Conservation (phyloP, 2,888 invertebrate genomes). For the Nomada flava region DNA sequence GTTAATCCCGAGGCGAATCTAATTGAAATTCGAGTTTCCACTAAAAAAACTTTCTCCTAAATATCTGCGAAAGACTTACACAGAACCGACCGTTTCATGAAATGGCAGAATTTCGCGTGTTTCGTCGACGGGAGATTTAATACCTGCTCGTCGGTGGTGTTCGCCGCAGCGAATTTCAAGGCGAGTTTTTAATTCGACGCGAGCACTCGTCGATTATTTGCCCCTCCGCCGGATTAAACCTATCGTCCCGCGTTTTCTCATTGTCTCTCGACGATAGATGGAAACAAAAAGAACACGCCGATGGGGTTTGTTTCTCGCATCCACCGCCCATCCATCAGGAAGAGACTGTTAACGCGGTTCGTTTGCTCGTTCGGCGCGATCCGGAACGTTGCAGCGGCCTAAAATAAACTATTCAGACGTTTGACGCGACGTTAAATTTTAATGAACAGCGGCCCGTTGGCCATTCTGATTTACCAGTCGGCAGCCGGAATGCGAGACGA, state of each 20-base stretch:
- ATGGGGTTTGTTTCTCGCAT: not conserved
- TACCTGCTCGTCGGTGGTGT: not conserved
- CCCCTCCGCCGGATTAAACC: too few relatives aligned
- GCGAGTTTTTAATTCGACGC: too few relatives aligned
- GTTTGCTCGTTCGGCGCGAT: not conserved
- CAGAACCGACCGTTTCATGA: not conserved
- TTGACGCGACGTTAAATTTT: conserved; percentile 42
- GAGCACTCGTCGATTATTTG: too few relatives aligned
- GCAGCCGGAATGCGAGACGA: conserved; percentile 18
- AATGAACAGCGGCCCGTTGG: conserved; percentile 23
- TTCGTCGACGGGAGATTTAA: not conserved
- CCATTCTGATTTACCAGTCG: conserved; percentile 22
- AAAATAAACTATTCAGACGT: conserved; percentile 30
- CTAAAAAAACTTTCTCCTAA: too few relatives aligned
- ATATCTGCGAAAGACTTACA: too few relatives aligned
- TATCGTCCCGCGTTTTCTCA: not conserved
- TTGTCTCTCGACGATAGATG: not conserved
- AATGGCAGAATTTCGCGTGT: not conserved
- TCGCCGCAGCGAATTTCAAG: too few relatives aligned
- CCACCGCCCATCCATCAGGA: not conserved
- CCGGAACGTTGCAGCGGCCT: not conserved
- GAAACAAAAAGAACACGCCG: not conserved
- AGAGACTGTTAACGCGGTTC: not conserved
- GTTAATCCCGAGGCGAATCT: too few relatives aligned
- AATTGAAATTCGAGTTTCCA: too few relatives aligned